These are phyloP conservation scores for Coregonus suidteri DNA, from an alignment of 2,797 vertebrate genomes.

Conservation along the genomic window DNA sequence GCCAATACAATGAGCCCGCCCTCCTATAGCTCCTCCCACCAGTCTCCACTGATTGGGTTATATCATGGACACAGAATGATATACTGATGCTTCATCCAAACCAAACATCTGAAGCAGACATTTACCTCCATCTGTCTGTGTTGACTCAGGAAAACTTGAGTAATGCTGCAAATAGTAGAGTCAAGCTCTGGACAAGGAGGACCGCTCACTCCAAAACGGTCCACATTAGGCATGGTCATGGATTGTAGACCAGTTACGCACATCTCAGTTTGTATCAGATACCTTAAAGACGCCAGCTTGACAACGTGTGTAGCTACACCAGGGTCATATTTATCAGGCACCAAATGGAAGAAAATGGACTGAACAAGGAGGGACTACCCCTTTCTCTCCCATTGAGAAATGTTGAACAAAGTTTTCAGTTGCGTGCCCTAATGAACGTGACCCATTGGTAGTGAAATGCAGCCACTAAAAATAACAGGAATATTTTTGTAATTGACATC, in stretches of 20 bases:
- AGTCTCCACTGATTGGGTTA: too few species aligned
- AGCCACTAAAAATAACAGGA: neutral
- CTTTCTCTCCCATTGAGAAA: neutral
- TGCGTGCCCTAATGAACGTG: neutral
- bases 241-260: conserved; percentile 10
- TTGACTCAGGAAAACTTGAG: too few species aligned
- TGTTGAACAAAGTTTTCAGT: neutral
- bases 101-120: too few species aligned
- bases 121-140: too few species aligned
- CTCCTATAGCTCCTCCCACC: too few species aligned
- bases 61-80: too few species aligned
- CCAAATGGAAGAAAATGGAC: neutral
- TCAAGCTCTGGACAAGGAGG: too few species aligned
- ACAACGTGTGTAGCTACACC: neutral
- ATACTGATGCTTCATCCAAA: too few species aligned
- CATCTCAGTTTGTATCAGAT: conserved; percentile 24
- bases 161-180: too few species aligned
- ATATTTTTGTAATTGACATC: too few species aligned
- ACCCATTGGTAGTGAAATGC: conserved; percentile 12
- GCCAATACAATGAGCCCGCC: too few species aligned
- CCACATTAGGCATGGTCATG: conserved; percentile 27
- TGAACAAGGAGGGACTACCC: too few species aligned
- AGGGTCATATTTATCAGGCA: neutral
- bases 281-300: conserved; percentile 22
- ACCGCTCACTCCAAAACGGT: conserved; percentile 22